Evolutionary conservation across 2,797 vertebrate species (phyloP), one percentile per base, ranked within the genome.

Genomic region (Acomys russatus): DNA sequence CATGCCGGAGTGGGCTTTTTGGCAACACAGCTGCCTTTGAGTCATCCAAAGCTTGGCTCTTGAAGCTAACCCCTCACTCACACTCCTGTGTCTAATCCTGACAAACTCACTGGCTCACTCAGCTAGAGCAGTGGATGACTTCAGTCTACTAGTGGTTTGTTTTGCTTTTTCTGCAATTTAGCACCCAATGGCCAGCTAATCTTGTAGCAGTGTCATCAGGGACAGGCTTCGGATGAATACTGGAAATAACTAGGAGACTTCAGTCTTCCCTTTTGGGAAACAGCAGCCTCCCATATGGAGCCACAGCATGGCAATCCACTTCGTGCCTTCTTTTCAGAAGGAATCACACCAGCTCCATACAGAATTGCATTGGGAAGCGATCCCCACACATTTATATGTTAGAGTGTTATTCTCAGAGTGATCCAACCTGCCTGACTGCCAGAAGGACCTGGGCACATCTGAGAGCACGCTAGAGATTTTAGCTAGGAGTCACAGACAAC

Each of bases 321-420:
- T 56, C 68, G 83, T 96, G 90, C 66, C 71, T 96, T 76, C 94
- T 95, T 85, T 96, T 91, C 93, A 94, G 83, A 96, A 91, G 18
- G 92, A 96, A 93, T 96, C 88, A 95, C 96, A 70, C 23, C 78
- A 77, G 35, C 54, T 78, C n/a, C 44, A 71, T 78, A 90, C 54
- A 68, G 94, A 97, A 95, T 63, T 84, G 90, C 79, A 5, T 56
- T n/a, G 64, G 86, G 83, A 97, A 91, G 78, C 64, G 59, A 95
- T 66, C 74, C 63, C 63, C 66, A 15, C 61, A 79, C 70, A 89
- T 92, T 89, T 89, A 10, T 59, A 71, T 64, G 68, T 71, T 56
- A 92, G 35, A 49, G 70, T 15, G 1, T 70, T 68, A 59, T 51
- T 78, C 88, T 89, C 28, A 2, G 1, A 77, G 91, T 56, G 10